Evolutionary conservation across 1,140 invertebrate genomes (phyloP), one percentile per base, ranked within the genome.

Genomic region (Drosophila chauvacae): DNA sequence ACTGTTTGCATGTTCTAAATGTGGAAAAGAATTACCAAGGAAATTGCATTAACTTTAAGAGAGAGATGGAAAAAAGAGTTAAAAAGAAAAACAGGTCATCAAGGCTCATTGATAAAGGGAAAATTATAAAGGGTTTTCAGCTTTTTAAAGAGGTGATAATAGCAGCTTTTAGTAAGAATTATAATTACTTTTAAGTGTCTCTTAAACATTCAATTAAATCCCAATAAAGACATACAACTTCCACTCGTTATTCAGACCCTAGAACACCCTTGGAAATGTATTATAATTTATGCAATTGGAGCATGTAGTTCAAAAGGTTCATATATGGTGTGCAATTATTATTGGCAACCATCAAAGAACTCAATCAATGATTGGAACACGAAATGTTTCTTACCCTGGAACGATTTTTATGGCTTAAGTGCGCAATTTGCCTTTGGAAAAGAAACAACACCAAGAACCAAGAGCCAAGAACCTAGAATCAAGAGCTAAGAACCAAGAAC

Each of bases 1-100:
- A 30, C 51, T 55, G 51, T n/a, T 77, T 63, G 73, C 74, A 60
- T 79, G 62, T 81, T 81, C 78, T 82, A 81, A 76, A 79, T 82
- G 83, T 82, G 79, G 83, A 60, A 87, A 26, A 76, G 13, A 81
- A 78, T 81, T 81, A 69, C 69, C 65, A 71, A 60, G 65, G 55
- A 83, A 84, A 85, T 85, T 72, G 70, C 48, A 59, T 23, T 11
- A 53, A 53, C 41, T 23, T 26, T 30, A 50, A 23, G 2, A 13
- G 16, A 16, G 7, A 33, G 14, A 45, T 53, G 26, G 16, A 23
- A 7, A 20, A 37, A 26, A 23, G 23, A 23, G 23, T 23, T 10
- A 14, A 26, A 44, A 6, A 2, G n/a, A 33, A 35, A 23, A 35
- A 11, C 23, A 48, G 65, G 44, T 35, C 42, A 68, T 26, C 9